Percentiles rank a stretch among this genome's conserved stretches.
Evolutionary conservation across 2,113 vertebrate species (phyloP).

Genomic region (Scortum barcoo): DNA sequence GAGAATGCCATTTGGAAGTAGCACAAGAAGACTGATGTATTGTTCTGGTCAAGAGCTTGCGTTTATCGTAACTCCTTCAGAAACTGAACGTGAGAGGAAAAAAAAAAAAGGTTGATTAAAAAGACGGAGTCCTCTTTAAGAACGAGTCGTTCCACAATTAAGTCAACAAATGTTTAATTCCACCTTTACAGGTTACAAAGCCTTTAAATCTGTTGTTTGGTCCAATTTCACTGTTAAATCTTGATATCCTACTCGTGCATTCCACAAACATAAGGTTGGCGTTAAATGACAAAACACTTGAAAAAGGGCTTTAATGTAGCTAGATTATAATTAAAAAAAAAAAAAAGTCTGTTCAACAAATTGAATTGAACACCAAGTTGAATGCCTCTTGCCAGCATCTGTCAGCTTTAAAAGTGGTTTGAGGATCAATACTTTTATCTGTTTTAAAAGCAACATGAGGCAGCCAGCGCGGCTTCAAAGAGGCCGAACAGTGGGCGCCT

Average conservation of each 20-base stretch:
- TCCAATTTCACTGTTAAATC: background rate
- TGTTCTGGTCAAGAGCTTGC: background rate
- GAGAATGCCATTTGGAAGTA: slow-evolving; percentile 14
- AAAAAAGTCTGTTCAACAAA: background rate
- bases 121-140: background rate
- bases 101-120: background rate
- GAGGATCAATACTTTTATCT: slow-evolving; percentile 33
- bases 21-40: background rate
- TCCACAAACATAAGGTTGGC: background rate
- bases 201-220: background rate
- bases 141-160: background rate
- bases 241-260: too few relatives aligned
- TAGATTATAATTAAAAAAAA: background rate
- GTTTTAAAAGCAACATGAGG: slow-evolving; percentile 15
- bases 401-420: slow-evolving; percentile 19
- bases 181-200: background rate
- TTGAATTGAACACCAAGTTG: background rate
- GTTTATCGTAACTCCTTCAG: background rate
- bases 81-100: background rate
- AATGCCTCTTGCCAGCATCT: background rate
- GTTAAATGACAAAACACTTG: background rate
- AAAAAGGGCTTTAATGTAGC: background rate
- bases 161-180: slow-evolving; percentile 4
- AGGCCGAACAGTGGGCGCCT: background rate
- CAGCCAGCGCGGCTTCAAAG: slow-evolving; percentile 40